A percentile compares a stretch with the other conserved stretches of the same genome.
Evolutionary conservation across 1,140 invertebrate species (phyloP).

Genomic region (Drosophila kepulauana): DNA sequence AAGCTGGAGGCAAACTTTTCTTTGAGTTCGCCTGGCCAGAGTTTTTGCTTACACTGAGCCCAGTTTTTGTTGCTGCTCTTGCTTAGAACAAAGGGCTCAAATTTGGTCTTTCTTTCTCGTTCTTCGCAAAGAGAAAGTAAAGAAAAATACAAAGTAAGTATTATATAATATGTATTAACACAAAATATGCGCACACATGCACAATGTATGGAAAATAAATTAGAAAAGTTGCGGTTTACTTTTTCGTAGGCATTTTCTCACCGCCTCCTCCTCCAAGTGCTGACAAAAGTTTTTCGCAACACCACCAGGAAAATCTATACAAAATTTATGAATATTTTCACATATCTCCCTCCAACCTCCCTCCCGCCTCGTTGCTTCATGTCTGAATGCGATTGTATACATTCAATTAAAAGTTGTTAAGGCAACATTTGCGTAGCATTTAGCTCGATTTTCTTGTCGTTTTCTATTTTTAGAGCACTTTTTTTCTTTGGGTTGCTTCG

Average conservation of each 20-base stretch:
- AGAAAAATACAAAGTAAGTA: constrained; percentile 78
- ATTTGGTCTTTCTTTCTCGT: constrained; percentile 18
- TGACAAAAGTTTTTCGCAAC: constrained; percentile 53
- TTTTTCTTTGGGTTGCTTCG: background rate
- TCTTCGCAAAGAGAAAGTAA: constrained; percentile 28
- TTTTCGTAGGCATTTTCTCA: constrained; percentile 20
- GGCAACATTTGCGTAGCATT: constrained; percentile 73
- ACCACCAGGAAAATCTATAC: constrained; percentile 47
- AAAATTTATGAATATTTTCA: constrained; percentile 76
- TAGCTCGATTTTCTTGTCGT: constrained; percentile 30
- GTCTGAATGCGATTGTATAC: constrained; percentile 42
- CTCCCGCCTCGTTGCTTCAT: background rate
- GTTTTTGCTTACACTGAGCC: constrained; percentile 34
- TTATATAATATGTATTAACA: constrained; percentile 78
- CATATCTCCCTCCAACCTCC: background rate
- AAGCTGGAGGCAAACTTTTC: constrained; percentile 41
- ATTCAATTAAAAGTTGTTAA: constrained; percentile 75
- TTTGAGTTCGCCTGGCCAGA: constrained; percentile 21
- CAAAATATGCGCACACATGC: constrained; percentile 41
- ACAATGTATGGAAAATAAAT: constrained; percentile 72
- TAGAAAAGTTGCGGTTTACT: constrained; percentile 72
- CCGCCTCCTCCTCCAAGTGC: constrained; percentile 10
- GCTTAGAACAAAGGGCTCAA: constrained; percentile 70
- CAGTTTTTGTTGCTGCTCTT: constrained; percentile 8
- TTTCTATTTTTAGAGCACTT: constrained; percentile 15